phyloP scores from a whole-genome alignment of 2,888 invertebrate species.

The Halictus quadricinctus region DNA sequence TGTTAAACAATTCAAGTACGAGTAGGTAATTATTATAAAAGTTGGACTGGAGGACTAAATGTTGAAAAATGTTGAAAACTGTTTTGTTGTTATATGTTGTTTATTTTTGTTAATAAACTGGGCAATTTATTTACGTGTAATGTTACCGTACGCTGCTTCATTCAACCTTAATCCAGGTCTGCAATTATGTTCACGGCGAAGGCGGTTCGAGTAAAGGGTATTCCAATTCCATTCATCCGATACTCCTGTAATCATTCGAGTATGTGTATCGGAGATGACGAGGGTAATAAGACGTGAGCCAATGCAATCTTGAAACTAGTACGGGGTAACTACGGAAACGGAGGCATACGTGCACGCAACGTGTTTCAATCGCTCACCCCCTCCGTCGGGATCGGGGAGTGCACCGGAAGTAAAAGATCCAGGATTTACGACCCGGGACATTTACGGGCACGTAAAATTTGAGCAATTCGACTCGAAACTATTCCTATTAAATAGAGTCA shows the following conservation, averaged over 20 bases:
- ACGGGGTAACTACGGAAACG: constrained; percentile 44
- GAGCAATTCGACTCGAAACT: background rate
- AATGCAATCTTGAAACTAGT: constrained; percentile 68
- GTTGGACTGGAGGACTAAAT: background rate
- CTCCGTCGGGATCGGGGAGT: background rate
- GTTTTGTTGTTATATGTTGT: too few relatives aligned
- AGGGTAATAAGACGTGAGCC: constrained; percentile 68
- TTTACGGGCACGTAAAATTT: constrained; percentile 36
- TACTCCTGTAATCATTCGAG: constrained; percentile 57
- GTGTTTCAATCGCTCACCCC: constrained; percentile 31
- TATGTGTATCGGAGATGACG: constrained; percentile 65
- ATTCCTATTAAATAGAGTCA: background rate
- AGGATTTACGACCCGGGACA: constrained; percentile 31
- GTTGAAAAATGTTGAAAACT: background rate
- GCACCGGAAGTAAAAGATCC: constrained; percentile 31
- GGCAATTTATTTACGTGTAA: background rate
- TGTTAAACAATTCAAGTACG: background rate
- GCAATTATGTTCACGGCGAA: constrained; percentile 64
- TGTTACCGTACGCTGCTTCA: constrained; percentile 31
- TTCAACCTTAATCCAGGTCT: constrained; percentile 59
- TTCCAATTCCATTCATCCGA: constrained; percentile 65
- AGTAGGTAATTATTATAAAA: background rate
- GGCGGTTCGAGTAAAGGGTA: constrained; percentile 54
- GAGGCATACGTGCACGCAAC: constrained; percentile 30
- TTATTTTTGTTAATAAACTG: too few relatives aligned